Conservation (phyloP, 2,113 vertebrate species). For the Psittacara wagleri region DNA sequence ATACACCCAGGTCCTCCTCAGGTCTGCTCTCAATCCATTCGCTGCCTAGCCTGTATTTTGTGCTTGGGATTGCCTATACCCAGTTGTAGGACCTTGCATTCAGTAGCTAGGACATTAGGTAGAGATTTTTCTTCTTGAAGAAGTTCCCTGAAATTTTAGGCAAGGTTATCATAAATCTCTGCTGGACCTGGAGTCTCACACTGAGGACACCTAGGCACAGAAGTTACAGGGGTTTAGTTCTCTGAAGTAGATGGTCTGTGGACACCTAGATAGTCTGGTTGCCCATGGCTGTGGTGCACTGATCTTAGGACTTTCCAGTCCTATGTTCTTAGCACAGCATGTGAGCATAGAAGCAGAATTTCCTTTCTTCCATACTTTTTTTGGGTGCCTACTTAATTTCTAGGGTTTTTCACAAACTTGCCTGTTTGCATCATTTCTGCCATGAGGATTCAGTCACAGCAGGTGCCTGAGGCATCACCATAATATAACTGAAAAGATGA, state of each 20-base stretch:
- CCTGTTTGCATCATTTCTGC: not conserved
- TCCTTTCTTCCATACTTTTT: not conserved
- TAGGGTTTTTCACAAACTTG: not conserved
- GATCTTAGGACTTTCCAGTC: not conserved
- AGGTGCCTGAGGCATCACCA: not conserved
- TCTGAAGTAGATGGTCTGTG: not conserved
- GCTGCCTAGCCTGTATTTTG: not conserved
- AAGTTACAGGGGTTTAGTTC: not conserved
- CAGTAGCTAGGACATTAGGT: not conserved
- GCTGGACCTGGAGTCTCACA: not conserved
- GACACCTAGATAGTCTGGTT: not conserved
- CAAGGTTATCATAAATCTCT: not conserved
- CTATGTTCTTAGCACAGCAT: not conserved
- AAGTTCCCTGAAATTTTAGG: not conserved
- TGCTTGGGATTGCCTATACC: not conserved
- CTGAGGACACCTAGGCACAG: not conserved
- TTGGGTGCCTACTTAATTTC: not conserved
- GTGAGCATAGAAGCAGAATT: not conserved
- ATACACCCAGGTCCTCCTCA: not conserved
- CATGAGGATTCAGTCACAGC: not conserved
- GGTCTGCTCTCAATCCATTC: not conserved
- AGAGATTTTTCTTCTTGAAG: not conserved
- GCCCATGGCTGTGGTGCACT: not conserved
- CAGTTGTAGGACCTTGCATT: not conserved
- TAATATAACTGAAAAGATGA: not conserved